Percentiles rank a stretch among this genome's conserved stretches.
Conservation (phyloP, 2,113 vertebrate species). For the Chloropsis cyanopogon region DNA sequence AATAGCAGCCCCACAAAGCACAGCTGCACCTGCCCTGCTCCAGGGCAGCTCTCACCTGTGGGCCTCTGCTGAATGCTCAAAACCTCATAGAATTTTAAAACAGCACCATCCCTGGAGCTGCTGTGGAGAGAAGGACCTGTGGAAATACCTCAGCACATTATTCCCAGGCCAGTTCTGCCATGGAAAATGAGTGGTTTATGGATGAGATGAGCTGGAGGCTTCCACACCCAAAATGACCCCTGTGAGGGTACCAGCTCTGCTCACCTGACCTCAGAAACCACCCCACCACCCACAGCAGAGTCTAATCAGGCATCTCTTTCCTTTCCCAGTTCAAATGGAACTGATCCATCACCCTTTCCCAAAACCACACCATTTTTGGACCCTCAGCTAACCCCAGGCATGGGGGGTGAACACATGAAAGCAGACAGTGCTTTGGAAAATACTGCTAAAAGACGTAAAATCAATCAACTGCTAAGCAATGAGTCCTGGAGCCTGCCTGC, state of each 20-base stretch:
- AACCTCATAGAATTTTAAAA: not conserved
- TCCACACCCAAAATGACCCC: not conserved
- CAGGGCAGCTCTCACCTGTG: not conserved
- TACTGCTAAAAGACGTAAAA: not conserved
- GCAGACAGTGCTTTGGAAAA: not conserved
- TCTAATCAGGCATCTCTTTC: not conserved
- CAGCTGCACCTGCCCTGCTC: not conserved
- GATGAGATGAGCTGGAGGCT: not conserved
- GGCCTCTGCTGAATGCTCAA: rapidly evolving
- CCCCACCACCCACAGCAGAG: not conserved
- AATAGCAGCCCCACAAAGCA: not conserved
- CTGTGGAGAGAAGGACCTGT: not conserved
- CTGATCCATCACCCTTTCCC: not conserved
- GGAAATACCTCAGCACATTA: rapidly evolving
- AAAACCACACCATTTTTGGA: not conserved
- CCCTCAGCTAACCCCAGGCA: not conserved
- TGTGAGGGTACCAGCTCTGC: not conserved
- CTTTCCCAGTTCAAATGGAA: not conserved
- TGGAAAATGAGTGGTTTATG: not conserved
- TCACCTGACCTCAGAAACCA: not conserved
- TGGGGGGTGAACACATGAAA: rapidly evolving
- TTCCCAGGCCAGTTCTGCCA: not conserved
- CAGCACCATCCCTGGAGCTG: rapidly evolving
- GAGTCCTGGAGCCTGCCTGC: not conserved
- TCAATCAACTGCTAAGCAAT: not conserved